Base-by-base conservation (phyloP, 2,888 invertebrate genomes). In the Psylliodes chrysocephalus region DNA sequence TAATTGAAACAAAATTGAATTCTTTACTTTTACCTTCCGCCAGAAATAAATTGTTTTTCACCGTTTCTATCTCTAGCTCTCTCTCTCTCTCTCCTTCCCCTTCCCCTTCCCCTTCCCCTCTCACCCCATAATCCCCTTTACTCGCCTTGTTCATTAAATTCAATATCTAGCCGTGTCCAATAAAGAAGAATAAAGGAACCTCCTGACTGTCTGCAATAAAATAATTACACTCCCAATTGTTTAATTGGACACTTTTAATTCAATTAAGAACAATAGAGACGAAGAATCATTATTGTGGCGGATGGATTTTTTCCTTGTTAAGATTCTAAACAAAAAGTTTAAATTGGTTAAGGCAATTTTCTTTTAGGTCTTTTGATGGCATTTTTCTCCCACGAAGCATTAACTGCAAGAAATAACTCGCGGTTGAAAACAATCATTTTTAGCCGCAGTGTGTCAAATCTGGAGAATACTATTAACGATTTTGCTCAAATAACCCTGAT, bases 211-310 rank as follows among this genome's bases (percentile, higher is more conserved):
- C 65, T 47, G 67, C 68, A 75, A 80, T 77, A 71, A 78, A 76
- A 77, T 78, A 81, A 80, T 79, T 78, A 74, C 74, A 72, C 74
- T 76, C 75, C 75, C 76, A 81, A 81, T 81, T 80, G 79, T 76
- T 75, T 78, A 78, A 81, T 79, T 78, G 74, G 75, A 78, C 76
- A 77, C 73, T n/a, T n/a, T n/a, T 76, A 79, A 49, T 79, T 79
- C 72, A 76, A 81, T 81, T 78, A 78, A 63, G 49, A 63, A 63
- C 55, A 62, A 62, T 42, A 33, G n/a, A n/a, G n/a, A n/a, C n/a
- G 42, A 51, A 38, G 19, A 52, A n/a, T n/a, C n/a, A n/a, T n/a
- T n/a, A 46, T 44, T 40, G 25, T 47, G 54, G 25, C 25, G 22
- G 28, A 4, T 25, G 15, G n/a, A 19, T 46, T 56, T 56, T 56